Conservation (phyloP, 2,113 vertebrate genomes). For the Chaetodon trifascialis region DNA sequence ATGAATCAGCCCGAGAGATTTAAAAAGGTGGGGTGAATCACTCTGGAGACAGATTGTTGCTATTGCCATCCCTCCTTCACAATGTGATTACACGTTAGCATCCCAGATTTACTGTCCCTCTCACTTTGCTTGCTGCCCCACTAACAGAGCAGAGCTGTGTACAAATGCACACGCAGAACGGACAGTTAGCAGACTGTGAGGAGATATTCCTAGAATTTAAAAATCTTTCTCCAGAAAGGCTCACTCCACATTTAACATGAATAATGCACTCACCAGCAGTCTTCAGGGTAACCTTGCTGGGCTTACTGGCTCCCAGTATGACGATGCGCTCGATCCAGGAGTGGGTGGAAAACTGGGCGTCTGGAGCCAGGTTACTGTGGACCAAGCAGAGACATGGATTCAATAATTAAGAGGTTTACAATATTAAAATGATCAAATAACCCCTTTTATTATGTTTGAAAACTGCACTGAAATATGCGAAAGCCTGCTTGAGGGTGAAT, state of each 20-base stretch:
- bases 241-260: no score
- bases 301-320: constrained; percentile 87
- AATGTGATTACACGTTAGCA: no score
- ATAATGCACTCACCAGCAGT: constrained; percentile 82
- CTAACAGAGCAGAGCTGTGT: no score
- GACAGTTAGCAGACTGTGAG: no score
- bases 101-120: no score
- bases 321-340: constrained; percentile 90
- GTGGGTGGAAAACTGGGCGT: constrained; percentile 83
- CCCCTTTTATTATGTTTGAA: background rate
- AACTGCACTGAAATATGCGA: background rate
- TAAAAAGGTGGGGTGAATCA: no score
- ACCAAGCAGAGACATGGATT: background rate
- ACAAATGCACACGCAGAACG: no score
- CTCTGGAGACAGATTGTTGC: no score
- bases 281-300: constrained; percentile 82
- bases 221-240: no score
- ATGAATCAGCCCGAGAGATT: background rate
- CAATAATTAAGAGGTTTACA: background rate
- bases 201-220: no score
- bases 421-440: background rate
- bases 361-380: constrained; percentile 84
- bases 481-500: background rate
- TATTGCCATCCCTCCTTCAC: no score
- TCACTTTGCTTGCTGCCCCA: no score